phyloP scores from a whole-genome alignment of 2,113 vertebrate genomes.

The Vanacampus margaritifer region DNA sequence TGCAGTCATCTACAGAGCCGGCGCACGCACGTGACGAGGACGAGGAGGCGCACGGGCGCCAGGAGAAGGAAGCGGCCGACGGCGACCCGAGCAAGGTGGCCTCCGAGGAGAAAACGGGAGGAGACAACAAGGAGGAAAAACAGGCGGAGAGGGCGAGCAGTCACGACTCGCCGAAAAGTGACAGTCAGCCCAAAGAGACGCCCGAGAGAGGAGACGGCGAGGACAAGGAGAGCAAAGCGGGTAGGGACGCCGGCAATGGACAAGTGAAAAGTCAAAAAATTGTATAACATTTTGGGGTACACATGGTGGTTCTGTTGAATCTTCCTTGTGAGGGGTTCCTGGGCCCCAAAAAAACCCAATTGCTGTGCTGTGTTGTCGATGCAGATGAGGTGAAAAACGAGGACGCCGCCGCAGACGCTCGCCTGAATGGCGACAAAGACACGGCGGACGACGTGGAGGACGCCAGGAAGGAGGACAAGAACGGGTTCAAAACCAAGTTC shows the following conservation, averaged over 20 bases:
- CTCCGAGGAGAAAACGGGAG: conserved; percentile 64
- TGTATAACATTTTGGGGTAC: too few relatives aligned
- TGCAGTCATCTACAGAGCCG: conserved; percentile 20
- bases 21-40: conserved; percentile 40
- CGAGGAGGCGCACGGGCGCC: conserved; percentile 20
- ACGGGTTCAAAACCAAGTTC: conserved; percentile 81
- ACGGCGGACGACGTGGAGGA: conserved; percentile 83
- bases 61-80: conserved; percentile 61
- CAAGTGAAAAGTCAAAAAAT: background rate
- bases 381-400: conserved; percentile 81
- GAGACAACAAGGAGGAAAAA: conserved; percentile 72
- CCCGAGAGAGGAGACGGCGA: conserved; percentile 78
- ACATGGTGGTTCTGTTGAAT: too few relatives aligned
- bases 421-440: conserved; percentile 85
- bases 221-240: conserved; percentile 79
- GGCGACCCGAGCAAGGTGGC: conserved; percentile 67
- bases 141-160: conserved; percentile 58
- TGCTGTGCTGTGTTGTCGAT: conserved; percentile 6
- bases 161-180: conserved; percentile 58
- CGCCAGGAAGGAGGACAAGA: conserved; percentile 82
- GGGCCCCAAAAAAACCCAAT: too few relatives aligned
- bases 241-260: too few relatives aligned
- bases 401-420: conserved; percentile 69
- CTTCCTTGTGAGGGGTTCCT: too few relatives aligned
- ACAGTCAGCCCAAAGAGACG: conserved; percentile 60